Conservation (phyloP, 1,140 invertebrate genomes). For the Megathymus violae region DNA sequence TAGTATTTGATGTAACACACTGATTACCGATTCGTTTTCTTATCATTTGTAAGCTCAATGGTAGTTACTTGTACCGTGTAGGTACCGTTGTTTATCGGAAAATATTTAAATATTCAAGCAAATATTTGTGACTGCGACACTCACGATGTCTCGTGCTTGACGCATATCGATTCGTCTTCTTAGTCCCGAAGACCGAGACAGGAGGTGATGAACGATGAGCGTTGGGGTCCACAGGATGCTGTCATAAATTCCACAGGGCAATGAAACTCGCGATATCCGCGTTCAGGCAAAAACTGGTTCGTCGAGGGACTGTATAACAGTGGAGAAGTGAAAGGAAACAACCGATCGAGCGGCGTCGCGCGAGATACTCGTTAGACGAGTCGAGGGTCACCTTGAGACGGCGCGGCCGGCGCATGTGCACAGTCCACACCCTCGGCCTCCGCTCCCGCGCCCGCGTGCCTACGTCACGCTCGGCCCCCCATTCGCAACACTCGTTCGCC, state of each 20-base stretch:
- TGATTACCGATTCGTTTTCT: constrained; percentile 2
- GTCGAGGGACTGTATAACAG: constrained; percentile 48
- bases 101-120: constrained; percentile 45
- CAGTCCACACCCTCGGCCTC: constrained; percentile 70
- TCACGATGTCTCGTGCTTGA: constrained; percentile 77
- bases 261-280: constrained; percentile 61
- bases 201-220: constrained; percentile 78
- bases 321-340: constrained; percentile 75
- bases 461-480: constrained; percentile 64
- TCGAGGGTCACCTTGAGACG: constrained; percentile 77
- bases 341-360: constrained; percentile 56
- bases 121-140: constrained; percentile 68
- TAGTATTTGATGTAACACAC: not conserved
- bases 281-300: constrained; percentile 65
- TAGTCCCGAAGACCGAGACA: constrained; percentile 75
- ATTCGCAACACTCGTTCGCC: constrained; percentile 20
- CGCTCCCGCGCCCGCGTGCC: constrained; percentile 43
- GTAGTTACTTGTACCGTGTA: not conserved
- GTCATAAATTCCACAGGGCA: constrained; percentile 72
- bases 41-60: not conserved
- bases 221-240: constrained; percentile 79
- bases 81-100: constrained; percentile 36
- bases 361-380: constrained; percentile 59
- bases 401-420: constrained; percentile 75
- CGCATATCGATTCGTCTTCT: constrained; percentile 81